Percentiles rank a stretch among this genome's conserved stretches.
Evolutionary conservation across 2,113 vertebrate species (phyloP).

Genomic region (Hypomesus transpacificus): DNA sequence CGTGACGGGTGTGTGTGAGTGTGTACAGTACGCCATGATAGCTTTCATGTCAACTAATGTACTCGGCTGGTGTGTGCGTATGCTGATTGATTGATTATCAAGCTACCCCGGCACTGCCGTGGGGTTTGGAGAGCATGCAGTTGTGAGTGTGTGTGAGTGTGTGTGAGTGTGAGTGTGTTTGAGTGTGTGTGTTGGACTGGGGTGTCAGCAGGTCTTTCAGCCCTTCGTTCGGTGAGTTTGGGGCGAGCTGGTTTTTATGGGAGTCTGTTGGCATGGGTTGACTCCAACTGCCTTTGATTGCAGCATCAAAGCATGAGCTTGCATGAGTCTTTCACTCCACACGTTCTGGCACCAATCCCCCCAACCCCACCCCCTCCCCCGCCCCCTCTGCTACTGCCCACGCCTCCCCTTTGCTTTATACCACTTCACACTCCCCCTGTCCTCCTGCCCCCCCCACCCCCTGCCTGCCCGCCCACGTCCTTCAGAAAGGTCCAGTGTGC

Average conservation of each 20-base stretch:
- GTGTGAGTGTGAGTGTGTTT: slow-evolving; percentile 17
- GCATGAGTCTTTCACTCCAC: slow-evolving; percentile 53
- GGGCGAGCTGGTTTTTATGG: slow-evolving; percentile 53
- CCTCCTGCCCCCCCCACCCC: neutral
- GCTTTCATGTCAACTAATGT: too few relatives aligned
- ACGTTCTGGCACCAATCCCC: slow-evolving; percentile 52
- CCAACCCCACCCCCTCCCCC: slow-evolving; percentile 42
- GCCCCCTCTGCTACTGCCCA: slow-evolving; percentile 36
- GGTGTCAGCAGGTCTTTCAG: slow-evolving; percentile 41
- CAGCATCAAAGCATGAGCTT: slow-evolving; percentile 66
- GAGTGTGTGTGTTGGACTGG: slow-evolving; percentile 38
- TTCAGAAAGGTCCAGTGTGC: slow-evolving; percentile 27
- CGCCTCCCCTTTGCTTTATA: slow-evolving; percentile 21
- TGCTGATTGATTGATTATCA: too few relatives aligned
- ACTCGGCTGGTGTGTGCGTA: too few relatives aligned
- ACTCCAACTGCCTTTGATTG: slow-evolving; percentile 70
- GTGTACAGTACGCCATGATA: neutral
- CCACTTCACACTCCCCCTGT: slow-evolving; percentile 4
- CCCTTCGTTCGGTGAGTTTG: slow-evolving; percentile 43
- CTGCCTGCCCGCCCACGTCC: slow-evolving; percentile 42
- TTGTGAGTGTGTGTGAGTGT: slow-evolving; percentile 17
- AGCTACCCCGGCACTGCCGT: too few relatives aligned
- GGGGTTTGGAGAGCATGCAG: neutral
- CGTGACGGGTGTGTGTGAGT: slow-evolving; percentile 6
- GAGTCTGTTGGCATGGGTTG: slow-evolving; percentile 58